Conservation (phyloP, 2,113 vertebrate genomes). For the Cochlearius cochlearius region DNA sequence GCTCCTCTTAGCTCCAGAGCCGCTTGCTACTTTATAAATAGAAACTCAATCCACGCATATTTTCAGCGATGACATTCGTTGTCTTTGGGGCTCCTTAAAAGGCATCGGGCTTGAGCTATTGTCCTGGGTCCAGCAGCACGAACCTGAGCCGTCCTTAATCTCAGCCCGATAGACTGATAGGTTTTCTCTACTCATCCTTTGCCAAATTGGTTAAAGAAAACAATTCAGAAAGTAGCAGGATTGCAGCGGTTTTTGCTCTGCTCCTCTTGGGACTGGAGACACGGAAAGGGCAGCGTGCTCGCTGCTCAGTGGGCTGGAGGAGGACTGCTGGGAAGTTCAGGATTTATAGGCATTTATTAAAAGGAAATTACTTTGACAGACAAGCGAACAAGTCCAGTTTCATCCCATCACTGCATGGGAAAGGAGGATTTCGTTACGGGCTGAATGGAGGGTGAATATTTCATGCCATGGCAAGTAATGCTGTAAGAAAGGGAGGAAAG, state of each 20-base stretch:
- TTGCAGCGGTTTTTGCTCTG: background rate
- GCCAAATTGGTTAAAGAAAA: background rate
- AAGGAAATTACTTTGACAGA: background rate
- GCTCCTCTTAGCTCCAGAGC: background rate
- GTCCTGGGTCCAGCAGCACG: background rate
- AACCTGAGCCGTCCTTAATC: background rate
- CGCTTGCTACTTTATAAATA: constrained; percentile 68
- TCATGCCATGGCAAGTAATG: background rate
- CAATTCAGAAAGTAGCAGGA: background rate
- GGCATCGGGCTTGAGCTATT: constrained; percentile 53
- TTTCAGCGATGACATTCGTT: constrained; percentile 69
- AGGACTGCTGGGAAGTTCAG: background rate
- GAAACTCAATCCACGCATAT: constrained; percentile 70
- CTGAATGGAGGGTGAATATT: background rate
- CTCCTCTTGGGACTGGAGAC: background rate
- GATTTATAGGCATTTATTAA: background rate
- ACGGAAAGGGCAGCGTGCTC: background rate
- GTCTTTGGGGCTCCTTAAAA: constrained; percentile 78
- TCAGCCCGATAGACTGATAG: background rate
- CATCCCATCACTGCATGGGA: background rate
- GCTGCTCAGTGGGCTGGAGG: background rate
- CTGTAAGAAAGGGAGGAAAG: constrained; percentile 3
- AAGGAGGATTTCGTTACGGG: background rate
- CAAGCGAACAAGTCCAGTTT: background rate
- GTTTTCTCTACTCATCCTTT: background rate